Conservation (phyloP, 1,140 invertebrate genomes). For the Drosophila watanabei region DNA sequence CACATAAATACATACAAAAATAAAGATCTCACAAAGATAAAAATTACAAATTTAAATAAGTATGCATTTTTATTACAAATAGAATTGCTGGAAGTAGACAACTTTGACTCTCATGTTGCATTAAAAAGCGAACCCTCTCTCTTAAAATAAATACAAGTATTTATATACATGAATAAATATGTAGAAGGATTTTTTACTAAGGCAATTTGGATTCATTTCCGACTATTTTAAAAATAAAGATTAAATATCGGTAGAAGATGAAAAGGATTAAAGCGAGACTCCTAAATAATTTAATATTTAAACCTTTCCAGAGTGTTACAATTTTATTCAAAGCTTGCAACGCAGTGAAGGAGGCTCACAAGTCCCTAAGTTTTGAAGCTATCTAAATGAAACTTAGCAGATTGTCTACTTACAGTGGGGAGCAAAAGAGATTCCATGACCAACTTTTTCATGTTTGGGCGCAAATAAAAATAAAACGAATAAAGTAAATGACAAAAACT, state of each 20-base stretch:
- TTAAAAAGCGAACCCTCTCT: no score
- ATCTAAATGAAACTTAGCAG: no score
- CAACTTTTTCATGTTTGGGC: no score
- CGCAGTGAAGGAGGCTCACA: no score
- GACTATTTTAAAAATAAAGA: no score
- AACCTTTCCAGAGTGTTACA: no score
- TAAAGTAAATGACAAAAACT: no score
- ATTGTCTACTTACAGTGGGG: no score
- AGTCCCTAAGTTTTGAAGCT: no score
- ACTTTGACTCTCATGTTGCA: not conserved
- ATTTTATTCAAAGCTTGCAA: no score
- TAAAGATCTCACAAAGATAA: conserved; percentile 7
- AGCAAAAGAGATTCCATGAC: no score
- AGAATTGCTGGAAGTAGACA: not conserved
- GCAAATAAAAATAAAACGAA: no score
- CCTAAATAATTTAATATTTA: not conserved
- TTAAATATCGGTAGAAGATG: not conserved
- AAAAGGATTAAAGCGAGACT: not conserved
- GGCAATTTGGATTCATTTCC: not conserved
- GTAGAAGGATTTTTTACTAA: not conserved
- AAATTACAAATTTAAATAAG: not conserved
- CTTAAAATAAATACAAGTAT: not conserved
- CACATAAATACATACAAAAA: conserved; percentile 7
- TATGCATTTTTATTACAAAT: conserved; percentile 3
- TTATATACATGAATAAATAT: not conserved